phyloP scores from a whole-genome alignment of 2,797 vertebrate genomes.

The Neosalanx taihuensis region DNA sequence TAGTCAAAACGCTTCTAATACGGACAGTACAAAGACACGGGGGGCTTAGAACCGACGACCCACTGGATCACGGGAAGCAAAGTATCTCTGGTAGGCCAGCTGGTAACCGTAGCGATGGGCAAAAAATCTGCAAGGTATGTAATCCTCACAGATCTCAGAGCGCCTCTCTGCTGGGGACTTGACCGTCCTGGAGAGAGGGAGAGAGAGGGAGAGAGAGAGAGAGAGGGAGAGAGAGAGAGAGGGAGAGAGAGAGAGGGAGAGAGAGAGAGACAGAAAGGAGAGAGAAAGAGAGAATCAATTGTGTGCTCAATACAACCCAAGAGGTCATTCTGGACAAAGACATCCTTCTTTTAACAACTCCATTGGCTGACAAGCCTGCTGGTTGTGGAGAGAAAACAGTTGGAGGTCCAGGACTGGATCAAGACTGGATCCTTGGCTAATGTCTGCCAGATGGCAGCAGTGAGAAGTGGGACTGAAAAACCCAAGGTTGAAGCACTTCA shows the following conservation, averaged over 20 bases:
- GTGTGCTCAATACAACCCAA: too few relatives aligned
- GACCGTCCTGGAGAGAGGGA: conserved; percentile 62
- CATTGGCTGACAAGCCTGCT: too few relatives aligned
- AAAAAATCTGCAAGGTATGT: conserved; percentile 76
- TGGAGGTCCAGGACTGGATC: too few relatives aligned
- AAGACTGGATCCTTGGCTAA: too few relatives aligned
- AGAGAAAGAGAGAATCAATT: background rate
- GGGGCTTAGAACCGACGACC: conserved; percentile 45
- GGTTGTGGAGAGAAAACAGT: too few relatives aligned
- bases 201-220: background rate
- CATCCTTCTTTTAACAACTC: too few relatives aligned
- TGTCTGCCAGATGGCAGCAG: too few relatives aligned
- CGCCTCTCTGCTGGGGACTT: conserved; percentile 77
- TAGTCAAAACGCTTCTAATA: conserved; percentile 10
- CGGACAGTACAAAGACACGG: background rate
- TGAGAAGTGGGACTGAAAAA: too few relatives aligned
- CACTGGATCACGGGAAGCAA: conserved; percentile 36
- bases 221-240: background rate
- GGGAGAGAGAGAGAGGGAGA: background rate
- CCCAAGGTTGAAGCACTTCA: too few relatives aligned
- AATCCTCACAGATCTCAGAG: conserved; percentile 87
- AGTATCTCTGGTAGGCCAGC: conserved; percentile 81
- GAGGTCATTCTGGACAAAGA: too few relatives aligned
- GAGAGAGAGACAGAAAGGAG: background rate
- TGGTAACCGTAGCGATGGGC: conserved; percentile 73